These are phyloP conservation scores for Scolopax bukidnonensis DNA, from an alignment of 2,797 vertebrate genomes.

Conservation along the genomic window DNA sequence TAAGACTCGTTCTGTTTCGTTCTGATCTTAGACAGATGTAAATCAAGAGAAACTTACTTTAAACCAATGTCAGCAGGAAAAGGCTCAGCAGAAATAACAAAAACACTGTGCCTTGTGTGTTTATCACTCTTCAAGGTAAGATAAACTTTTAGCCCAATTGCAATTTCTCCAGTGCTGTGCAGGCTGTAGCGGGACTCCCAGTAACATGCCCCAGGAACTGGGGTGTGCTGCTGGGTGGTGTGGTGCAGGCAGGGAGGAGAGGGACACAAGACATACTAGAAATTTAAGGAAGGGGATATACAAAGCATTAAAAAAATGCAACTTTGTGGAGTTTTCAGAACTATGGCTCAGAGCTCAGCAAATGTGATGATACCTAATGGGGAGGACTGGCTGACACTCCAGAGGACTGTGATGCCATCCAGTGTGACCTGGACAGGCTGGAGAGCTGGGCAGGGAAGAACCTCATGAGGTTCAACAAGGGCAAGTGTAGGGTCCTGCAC, in stretches of 20 bases:
- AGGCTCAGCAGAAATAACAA: slow-evolving; percentile 46
- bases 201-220: background rate
- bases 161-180: background rate
- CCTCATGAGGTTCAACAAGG: no score
- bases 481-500: no score
- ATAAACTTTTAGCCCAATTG: background rate
- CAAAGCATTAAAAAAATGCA: fast-evolving
- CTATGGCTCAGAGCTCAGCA: background rate
- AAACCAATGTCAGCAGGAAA: slow-evolving; percentile 32
- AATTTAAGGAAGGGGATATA: background rate
- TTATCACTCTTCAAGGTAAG: slow-evolving; percentile 3
- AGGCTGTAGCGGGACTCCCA: background rate
- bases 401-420: no score
- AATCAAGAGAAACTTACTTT: slow-evolving; percentile 49
- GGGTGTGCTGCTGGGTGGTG: background rate
- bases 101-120: background rate
- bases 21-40: slow-evolving; percentile 53
- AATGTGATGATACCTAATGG: no score
- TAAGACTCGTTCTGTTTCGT: background rate
- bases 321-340: fast-evolving
- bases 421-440: no score
- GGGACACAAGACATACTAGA: fast-evolving
- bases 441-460: no score
- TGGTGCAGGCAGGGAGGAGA: no score
- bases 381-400: no score